These are phyloP conservation scores for Scrobipalpa costella DNA, from an alignment of 2,888 invertebrate species.

Conservation along the genomic window DNA sequence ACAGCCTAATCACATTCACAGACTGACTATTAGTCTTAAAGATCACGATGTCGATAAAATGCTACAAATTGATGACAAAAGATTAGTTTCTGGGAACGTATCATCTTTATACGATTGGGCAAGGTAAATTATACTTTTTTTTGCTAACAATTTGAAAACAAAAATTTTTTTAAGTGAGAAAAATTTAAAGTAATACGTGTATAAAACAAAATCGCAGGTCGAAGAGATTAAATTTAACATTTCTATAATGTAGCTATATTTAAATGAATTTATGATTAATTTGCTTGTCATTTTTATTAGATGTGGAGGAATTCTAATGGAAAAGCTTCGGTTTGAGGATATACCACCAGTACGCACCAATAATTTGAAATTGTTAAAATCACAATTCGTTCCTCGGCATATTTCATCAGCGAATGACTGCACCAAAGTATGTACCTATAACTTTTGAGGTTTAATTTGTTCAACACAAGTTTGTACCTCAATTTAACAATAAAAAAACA, in stretches of 20 bases:
- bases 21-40: conserved; percentile 45
- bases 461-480: too few relatives aligned
- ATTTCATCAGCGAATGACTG: conserved; percentile 36
- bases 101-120: conserved; percentile 7
- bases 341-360: conserved; percentile 34
- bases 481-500: too few relatives aligned
- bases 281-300: conserved; percentile 29
- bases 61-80: conserved; percentile 9
- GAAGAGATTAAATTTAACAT: too few relatives aligned
- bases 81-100: not conserved
- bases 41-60: conserved; percentile 36
- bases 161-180: too few relatives aligned
- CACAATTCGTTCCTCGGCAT: conserved; percentile 44
- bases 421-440: conserved; percentile 30
- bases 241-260: too few relatives aligned
- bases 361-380: conserved; percentile 35
- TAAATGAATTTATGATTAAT: not conserved
- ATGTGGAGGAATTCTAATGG: conserved; percentile 53
- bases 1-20: conserved; percentile 77
- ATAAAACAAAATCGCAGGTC: too few relatives aligned
- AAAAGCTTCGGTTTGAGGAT: conserved; percentile 44
- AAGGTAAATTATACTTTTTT: conserved; percentile 16
- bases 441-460: conserved; percentile 28
- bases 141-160: too few relatives aligned
- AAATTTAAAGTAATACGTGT: too few relatives aligned